Evolutionary conservation across 2,113 vertebrate genomes (phyloP).

Genomic region (Heliornis fulica): DNA sequence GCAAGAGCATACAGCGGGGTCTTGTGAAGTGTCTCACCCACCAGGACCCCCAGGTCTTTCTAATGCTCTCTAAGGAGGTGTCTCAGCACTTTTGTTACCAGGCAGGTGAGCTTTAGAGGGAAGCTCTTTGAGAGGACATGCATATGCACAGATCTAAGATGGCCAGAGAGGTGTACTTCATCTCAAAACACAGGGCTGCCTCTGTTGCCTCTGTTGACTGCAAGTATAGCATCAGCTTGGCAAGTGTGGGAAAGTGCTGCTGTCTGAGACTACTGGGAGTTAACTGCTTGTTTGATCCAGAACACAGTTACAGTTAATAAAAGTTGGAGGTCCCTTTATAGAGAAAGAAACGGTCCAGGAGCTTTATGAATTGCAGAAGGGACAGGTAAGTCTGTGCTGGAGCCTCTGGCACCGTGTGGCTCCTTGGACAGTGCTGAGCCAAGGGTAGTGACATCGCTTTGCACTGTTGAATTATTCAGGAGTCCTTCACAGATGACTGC

Average conservation of each 20-base stretch:
- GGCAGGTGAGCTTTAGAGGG: not conserved
- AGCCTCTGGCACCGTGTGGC: not conserved
- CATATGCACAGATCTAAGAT: not conserved
- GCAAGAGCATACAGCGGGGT: too few relatives aligned
- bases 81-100: not conserved
- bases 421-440: not conserved
- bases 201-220: not conserved
- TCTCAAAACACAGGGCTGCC: not conserved
- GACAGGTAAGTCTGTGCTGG: not conserved
- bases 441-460: not conserved
- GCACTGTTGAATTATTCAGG: slow-evolving; percentile 32
- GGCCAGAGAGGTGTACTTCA: not conserved
- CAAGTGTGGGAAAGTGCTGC: not conserved
- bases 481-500: slow-evolving; percentile 31
- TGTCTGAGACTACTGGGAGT: not conserved
- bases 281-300: not conserved
- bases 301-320: not conserved
- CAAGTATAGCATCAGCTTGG: not conserved
- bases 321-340: not conserved
- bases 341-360: not conserved
- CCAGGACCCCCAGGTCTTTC: too few relatives aligned
- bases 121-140: not conserved
- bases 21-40: too few relatives aligned
- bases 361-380: not conserved
- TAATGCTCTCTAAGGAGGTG: not conserved